phyloP scores from a whole-genome alignment of 1,140 invertebrate species.

The Tenebrio molitor region DNA sequence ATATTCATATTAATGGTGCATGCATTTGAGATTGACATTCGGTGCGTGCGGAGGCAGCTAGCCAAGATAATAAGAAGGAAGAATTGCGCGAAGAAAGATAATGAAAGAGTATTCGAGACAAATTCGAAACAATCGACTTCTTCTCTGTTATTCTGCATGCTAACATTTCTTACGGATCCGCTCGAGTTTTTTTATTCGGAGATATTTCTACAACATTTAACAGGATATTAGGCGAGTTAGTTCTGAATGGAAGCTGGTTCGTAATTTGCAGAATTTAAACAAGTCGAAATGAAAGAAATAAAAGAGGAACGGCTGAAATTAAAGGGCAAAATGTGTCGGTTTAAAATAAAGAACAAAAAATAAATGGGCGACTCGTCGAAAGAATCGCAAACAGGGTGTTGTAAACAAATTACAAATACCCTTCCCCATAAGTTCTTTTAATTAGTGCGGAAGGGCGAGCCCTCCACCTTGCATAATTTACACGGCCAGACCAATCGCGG shows the following conservation, averaged over 20 bases:
- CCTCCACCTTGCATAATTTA: slow-evolving; percentile 50
- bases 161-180: slow-evolving; percentile 45
- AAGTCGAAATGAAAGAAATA: slow-evolving; percentile 51
- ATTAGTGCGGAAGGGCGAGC: slow-evolving; percentile 51
- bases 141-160: slow-evolving; percentile 51
- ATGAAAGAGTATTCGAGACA: slow-evolving; percentile 53
- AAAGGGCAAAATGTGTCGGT: slow-evolving; percentile 49
- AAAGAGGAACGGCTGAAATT: slow-evolving; percentile 51
- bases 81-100: slow-evolving; percentile 50
- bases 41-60: slow-evolving; percentile 35
- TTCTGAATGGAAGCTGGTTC: slow-evolving; percentile 49
- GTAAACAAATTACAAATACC: slow-evolving; percentile 56
- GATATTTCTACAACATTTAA: slow-evolving; percentile 56
- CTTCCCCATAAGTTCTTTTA: slow-evolving; percentile 60
- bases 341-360: slow-evolving; percentile 50
- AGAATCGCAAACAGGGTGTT: slow-evolving; percentile 48
- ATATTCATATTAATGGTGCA: slow-evolving; percentile 48
- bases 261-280: slow-evolving; percentile 52
- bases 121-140: slow-evolving; percentile 52
- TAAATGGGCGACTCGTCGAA: slow-evolving; percentile 46
- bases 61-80: slow-evolving; percentile 50
- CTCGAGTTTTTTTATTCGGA: slow-evolving; percentile 48
- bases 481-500: slow-evolving; percentile 53
- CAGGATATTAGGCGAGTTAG: slow-evolving; percentile 49
- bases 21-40: slow-evolving; percentile 39